Base-by-base conservation (phyloP, 2,797 vertebrate species). In the Pelochelys cantorii region DNA sequence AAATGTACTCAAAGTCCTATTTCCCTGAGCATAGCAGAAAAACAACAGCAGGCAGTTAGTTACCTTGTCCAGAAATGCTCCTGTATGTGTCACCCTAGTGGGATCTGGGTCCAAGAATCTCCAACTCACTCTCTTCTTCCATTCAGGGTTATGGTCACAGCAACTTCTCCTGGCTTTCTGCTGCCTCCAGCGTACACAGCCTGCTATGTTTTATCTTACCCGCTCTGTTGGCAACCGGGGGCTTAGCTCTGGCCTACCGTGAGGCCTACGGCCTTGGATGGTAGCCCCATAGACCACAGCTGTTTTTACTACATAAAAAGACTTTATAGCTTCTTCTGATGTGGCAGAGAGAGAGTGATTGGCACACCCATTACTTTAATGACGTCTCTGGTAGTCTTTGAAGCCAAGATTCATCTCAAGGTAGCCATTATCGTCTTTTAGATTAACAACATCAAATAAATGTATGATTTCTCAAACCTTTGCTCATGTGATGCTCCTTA, bases 71-170 rank as follows among this genome's bases (percentile, higher is more conserved):
- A 29, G 8, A 37, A 37, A 15, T 25, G n/a, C 55, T 34, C 9
- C 13, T 27, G 13, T 17, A 7, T 17, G 0, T 56, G 37, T 31
- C 74, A 65, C 20, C 14, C 34, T 29, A 15, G 0, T 3, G 2
- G 87, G 48, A 5, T 85, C 68, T 87, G 42, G 29, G 34, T 15
- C 82, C 8, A 57, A 81, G 23, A 75, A 14, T 1, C 34, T 52
- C n/a, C 17, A 71, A 56, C 3, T 77, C 23, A 11, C 53, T 5
- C 42, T 54, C 42, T 86, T 37, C 27, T 65, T 55, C 25, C 5
- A 77, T 15, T 7, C 23, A 74, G 48, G 1, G 2, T 25, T 54
- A 17, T 2, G 0, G 56, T 85, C 25, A 74, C 34, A 90, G 0
- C 2, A 71, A 53, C 59, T 90, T 75, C n/a, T 59, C 1, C 53